Evolutionary conservation across 2,113 vertebrate genomes (phyloP).

Genomic region (Poeciliopsis occidentalis): DNA sequence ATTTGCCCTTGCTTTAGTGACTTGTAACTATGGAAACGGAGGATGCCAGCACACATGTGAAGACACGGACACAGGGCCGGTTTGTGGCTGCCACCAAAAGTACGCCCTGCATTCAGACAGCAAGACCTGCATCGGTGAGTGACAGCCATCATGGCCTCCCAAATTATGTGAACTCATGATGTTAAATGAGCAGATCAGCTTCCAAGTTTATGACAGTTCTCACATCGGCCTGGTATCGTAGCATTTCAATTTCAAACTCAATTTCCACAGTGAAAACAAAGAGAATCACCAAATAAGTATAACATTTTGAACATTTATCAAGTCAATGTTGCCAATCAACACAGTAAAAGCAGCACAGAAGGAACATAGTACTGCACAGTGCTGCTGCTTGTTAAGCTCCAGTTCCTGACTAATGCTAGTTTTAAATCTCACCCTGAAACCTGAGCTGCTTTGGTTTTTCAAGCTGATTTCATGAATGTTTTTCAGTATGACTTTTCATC

Average conservation of each 20-base stretch:
- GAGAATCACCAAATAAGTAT: neutral
- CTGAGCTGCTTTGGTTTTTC: too few relatives aligned
- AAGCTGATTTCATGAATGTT: too few relatives aligned
- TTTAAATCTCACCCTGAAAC: too few relatives aligned
- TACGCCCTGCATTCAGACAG: conserved; percentile 95
- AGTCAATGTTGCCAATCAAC: neutral
- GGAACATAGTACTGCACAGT: too few relatives aligned
- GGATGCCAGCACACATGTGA: conserved; percentile 98
- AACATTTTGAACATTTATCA: neutral
- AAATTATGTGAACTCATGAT: neutral
- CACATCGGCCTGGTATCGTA: too few relatives aligned
- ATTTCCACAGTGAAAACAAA: too few relatives aligned
- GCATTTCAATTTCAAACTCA: too few relatives aligned
- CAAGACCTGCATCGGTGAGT: conserved; percentile 98
- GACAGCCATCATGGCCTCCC: neutral
- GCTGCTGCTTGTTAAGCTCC: too few relatives aligned
- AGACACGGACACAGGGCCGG: conserved; percentile 92
- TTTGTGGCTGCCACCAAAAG: conserved; percentile 97
- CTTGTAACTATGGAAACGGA: conserved; percentile 99
- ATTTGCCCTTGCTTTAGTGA: conserved; percentile 83
- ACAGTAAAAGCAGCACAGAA: too few relatives aligned
- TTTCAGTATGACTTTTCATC: neutral
- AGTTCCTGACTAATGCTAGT: too few relatives aligned
- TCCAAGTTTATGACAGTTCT: neutral
- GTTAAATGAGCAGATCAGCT: neutral